Percentiles rank a stretch among this genome's conserved stretches.
Evolutionary conservation across 2,888 invertebrate genomes (phyloP).

Genomic region (Eurytoma adleriae): DNA sequence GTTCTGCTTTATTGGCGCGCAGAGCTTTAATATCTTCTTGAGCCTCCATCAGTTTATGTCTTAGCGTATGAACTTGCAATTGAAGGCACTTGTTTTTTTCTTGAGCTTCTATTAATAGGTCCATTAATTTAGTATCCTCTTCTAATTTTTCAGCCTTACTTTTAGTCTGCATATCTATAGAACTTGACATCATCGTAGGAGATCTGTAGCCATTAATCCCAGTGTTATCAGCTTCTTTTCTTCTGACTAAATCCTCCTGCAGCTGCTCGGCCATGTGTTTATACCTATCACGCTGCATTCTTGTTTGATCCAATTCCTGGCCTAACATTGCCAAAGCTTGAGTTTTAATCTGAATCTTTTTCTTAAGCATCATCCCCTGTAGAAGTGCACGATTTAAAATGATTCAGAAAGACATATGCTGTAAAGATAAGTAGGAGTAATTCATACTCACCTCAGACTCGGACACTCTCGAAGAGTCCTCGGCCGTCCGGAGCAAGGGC

Average conservation of each 20-base stretch:
- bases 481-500: slow-evolving; percentile 20
- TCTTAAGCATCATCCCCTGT: slow-evolving; percentile 62
- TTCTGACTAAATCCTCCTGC: slow-evolving; percentile 78
- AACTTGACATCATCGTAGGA: not conserved
- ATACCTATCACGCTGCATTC: slow-evolving; percentile 87
- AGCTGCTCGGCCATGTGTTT: slow-evolving; percentile 89
- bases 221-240: slow-evolving; percentile 68
- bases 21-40: slow-evolving; percentile 83
- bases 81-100: slow-evolving; percentile 79
- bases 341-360: slow-evolving; percentile 87
- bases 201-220: slow-evolving; percentile 59
- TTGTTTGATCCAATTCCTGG: slow-evolving; percentile 86
- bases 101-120: slow-evolving; percentile 74
- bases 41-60: slow-evolving; percentile 84
- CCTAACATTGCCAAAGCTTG: slow-evolving; percentile 89
- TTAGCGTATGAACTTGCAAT: slow-evolving; percentile 83
- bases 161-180: not conserved
- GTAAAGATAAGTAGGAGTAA: not conserved
- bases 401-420: not conserved
- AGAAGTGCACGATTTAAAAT: slow-evolving; percentile 5
- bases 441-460: slow-evolving; percentile 44
- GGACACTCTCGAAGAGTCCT: not conserved
- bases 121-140: slow-evolving; percentile 63
- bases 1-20: slow-evolving; percentile 75
- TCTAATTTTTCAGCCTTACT: slow-evolving; percentile 52